Percentiles rank a stretch among this genome's conserved stretches.
phyloP scores from a whole-genome alignment of 2,797 vertebrate species.

The Prionace glauca region DNA sequence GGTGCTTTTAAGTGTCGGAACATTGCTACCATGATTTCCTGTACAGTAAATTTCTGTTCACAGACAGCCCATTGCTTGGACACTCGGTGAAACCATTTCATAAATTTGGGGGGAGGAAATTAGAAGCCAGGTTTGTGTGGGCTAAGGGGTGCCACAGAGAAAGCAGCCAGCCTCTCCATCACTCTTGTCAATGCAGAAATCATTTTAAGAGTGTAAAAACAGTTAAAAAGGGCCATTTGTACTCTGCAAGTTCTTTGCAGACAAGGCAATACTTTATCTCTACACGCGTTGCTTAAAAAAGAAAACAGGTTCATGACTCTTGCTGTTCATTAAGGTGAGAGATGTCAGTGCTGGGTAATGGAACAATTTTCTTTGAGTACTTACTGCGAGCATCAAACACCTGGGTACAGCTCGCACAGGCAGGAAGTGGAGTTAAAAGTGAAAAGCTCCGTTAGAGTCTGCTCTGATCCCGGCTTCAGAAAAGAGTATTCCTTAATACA shows the following conservation, averaged over 20 bases:
- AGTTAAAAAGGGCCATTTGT: not conserved
- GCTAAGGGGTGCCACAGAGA: not conserved
- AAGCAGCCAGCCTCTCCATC: not conserved
- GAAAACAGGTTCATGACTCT: not conserved
- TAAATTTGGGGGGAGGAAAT: not conserved
- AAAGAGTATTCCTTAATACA: not conserved
- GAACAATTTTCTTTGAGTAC: not conserved
- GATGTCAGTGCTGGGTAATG: not conserved
- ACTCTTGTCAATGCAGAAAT: not conserved
- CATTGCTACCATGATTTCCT: not conserved
- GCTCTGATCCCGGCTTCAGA: not conserved
- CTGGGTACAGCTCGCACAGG: not conserved
- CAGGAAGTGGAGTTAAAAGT: not conserved
- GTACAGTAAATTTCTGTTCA: not conserved
- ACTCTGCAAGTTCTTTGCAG: not conserved
- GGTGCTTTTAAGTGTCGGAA: not conserved
- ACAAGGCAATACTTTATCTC: not conserved
- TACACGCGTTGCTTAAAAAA: not conserved
- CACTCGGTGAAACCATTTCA: not conserved
- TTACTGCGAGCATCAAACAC: not conserved
- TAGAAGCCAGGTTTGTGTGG: not conserved
- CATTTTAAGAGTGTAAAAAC: not conserved
- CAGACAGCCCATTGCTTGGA: not conserved
- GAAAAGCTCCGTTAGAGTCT: not conserved
- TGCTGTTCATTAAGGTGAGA: not conserved